Conservation (phyloP, 2,888 invertebrate species). For the Heliconius cydno region DNA sequence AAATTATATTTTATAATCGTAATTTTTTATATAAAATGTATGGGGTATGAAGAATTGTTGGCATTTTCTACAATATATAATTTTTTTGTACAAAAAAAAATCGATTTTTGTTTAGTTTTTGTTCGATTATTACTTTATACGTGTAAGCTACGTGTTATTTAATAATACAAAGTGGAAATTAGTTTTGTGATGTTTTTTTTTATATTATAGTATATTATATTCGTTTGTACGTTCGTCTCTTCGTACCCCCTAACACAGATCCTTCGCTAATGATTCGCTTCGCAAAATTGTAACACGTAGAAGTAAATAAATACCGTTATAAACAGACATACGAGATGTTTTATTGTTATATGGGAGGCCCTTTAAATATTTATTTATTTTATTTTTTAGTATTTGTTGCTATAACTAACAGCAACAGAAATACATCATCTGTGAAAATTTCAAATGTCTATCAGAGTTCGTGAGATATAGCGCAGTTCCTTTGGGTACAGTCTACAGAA, state of each 20-base stretch:
- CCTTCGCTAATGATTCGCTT: conserved; percentile 33
- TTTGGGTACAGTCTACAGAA: too few relatives aligned
- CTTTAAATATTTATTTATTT: too few relatives aligned
- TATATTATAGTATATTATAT: conserved; percentile 1
- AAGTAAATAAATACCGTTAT: conserved; percentile 33
- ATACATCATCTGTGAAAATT: too few relatives aligned
- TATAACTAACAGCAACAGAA: too few relatives aligned
- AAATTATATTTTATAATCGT: conserved; percentile 30
- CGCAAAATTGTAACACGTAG: conserved; percentile 35
- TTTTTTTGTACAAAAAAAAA: conserved; percentile 3
- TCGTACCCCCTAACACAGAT: conserved; percentile 24
- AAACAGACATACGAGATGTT: conserved; percentile 16
- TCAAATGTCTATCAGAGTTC: too few relatives aligned
- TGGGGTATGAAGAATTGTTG: conserved; percentile 29
- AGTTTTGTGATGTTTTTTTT: conserved; percentile 12
- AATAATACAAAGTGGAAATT: neutral
- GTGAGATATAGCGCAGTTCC: too few relatives aligned
- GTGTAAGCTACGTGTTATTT: conserved; percentile 21
- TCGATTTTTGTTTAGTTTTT: conserved; percentile 9
- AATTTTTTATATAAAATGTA: conserved; percentile 16
- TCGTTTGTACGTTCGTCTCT: conserved; percentile 6
- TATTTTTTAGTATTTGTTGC: too few relatives aligned
- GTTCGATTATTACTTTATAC: neutral
- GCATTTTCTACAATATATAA: conserved; percentile 1
- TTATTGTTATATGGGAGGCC: neutral